phyloP scores from a whole-genome alignment of 2,113 vertebrate genomes.

The Porphyrio hochstetteri region DNA sequence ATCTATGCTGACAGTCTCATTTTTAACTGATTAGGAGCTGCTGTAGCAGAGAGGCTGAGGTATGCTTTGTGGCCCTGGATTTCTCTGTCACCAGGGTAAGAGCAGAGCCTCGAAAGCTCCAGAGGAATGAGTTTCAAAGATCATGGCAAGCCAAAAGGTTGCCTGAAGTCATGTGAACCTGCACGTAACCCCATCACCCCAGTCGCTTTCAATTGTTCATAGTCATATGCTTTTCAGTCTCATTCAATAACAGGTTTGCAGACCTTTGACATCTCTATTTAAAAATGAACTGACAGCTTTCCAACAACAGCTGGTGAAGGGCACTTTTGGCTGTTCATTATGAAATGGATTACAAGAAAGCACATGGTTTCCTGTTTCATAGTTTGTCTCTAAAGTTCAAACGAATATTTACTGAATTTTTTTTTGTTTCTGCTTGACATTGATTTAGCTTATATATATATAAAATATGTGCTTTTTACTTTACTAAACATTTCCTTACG shows the following conservation, averaged over 20 bases:
- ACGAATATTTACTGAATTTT: background rate
- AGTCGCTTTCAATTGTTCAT: constrained; percentile 28
- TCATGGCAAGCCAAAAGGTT: constrained; percentile 35
- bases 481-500: background rate
- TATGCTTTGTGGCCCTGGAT: background rate
- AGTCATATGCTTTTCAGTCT: constrained; percentile 31
- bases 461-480: background rate
- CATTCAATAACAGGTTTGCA: constrained; percentile 48
- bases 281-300: constrained; percentile 32
- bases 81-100: background rate
- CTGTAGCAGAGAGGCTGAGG: background rate
- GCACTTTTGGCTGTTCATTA: constrained; percentile 5
- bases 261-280: constrained; percentile 59
- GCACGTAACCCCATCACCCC: constrained; percentile 29
- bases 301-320: constrained; percentile 25
- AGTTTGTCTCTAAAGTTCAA: background rate
- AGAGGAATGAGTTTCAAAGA: constrained; percentile 42
- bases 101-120: constrained; percentile 2
- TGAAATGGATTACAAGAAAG: background rate
- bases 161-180: constrained; percentile 48
- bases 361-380: background rate
- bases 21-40: constrained; percentile 13
- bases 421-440: constrained; percentile 12
- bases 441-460: background rate
- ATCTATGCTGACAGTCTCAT: background rate